A percentile compares a stretch with the other conserved stretches of the same genome.
phyloP scores from a whole-genome alignment of 1,140 invertebrate genomes.

The Helicorthomorpha holstii region DNA sequence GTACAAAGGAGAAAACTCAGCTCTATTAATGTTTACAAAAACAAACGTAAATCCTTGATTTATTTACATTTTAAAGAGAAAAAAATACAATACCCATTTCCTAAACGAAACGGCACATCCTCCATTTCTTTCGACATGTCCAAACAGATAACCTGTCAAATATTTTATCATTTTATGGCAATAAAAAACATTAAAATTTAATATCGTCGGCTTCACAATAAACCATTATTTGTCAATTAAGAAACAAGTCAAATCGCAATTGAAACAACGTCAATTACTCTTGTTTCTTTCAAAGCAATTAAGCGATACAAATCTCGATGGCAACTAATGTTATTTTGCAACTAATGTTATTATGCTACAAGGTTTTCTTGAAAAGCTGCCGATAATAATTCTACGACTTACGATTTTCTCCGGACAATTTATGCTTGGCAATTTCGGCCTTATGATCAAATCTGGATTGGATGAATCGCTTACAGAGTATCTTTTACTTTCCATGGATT shows the following conservation, averaged over 20 bases:
- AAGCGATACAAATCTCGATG: no score
- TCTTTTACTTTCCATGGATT: not conserved
- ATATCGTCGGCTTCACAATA: no score
- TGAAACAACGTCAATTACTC: no score
- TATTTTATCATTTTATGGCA: not conserved
- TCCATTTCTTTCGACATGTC: constrained; percentile 43
- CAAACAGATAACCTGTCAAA: constrained; percentile 33
- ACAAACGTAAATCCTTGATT: not conserved
- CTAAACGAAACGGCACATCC: constrained; percentile 35
- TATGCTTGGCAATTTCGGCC: not conserved
- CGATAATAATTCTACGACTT: not conserved
- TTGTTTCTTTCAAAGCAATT: no score
- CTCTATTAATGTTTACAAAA: not conserved
- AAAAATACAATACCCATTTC: constrained; percentile 28
- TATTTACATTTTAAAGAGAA: not conserved
- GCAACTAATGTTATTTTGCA: no score
- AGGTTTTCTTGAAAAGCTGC: not conserved
- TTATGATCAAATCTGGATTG: not conserved
- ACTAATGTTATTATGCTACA: not conserved
- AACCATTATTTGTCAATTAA: no score
- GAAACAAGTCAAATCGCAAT: no score
- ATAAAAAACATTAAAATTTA: not conserved
- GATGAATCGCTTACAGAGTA: not conserved
- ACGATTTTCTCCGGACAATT: not conserved
- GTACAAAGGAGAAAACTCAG: constrained; percentile 32